Conservation (phyloP, 2,797 vertebrate species). For the Peromyscus eremicus region DNA sequence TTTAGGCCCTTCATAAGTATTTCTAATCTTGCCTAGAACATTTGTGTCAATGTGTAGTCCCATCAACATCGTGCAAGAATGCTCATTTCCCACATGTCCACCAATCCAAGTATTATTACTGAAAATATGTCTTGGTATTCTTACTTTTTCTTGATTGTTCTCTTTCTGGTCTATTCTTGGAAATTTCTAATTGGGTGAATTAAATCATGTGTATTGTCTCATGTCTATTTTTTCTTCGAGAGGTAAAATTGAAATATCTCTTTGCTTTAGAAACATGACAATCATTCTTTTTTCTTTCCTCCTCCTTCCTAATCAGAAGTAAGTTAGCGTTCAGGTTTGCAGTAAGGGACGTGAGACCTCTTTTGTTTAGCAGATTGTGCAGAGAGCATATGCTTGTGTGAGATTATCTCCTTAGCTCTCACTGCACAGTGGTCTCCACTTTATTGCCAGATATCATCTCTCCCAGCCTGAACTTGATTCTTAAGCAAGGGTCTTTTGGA, state of each 20-base stretch:
- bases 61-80: background rate
- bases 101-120: background rate
- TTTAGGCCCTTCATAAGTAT: background rate
- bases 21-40: background rate
- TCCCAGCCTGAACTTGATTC: background rate
- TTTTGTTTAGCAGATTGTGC: background rate
- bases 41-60: background rate
- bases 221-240: slow-evolving; percentile 58
- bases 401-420: background rate
- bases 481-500: background rate
- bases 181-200: slow-evolving; percentile 27
- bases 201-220: slow-evolving; percentile 41
- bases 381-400: background rate
- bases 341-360: background rate
- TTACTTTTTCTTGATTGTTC: slow-evolving; percentile 2
- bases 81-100: background rate
- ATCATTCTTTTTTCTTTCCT: background rate
- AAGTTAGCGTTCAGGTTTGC: slow-evolving; percentile 5
- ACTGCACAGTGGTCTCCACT: background rate
- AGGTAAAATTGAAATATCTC: slow-evolving; percentile 44
- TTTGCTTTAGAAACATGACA: slow-evolving; percentile 63
- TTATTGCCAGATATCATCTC: background rate
- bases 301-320: slow-evolving; percentile 2
- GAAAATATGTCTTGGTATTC: slow-evolving; percentile 34
- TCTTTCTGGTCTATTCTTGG: slow-evolving; percentile 46